Percentiles rank a stretch among this genome's conserved stretches.
phyloP scores from a whole-genome alignment of 2,113 vertebrate genomes.

The Tragelaphus strepsiceros region DNA sequence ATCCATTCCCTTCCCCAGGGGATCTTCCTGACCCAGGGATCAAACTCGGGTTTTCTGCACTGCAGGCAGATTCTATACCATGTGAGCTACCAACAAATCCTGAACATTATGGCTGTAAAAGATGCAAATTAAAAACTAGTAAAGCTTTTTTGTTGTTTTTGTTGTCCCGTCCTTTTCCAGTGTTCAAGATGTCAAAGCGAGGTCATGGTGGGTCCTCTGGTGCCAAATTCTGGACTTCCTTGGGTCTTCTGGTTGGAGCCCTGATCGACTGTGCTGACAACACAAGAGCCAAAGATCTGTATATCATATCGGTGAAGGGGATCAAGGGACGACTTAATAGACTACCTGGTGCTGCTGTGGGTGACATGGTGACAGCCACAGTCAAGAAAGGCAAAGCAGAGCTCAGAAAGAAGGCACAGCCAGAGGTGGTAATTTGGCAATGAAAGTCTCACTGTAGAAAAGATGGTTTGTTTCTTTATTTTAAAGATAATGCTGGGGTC shows the following conservation, averaged over 20 bases:
- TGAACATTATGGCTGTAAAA: neutral
- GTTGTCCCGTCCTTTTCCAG: neutral
- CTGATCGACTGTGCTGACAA: neutral
- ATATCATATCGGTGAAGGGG: neutral
- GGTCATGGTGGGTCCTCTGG: neutral
- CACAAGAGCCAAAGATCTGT: neutral
- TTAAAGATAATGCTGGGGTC: neutral
- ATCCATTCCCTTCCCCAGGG: neutral
- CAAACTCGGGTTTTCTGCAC: neutral
- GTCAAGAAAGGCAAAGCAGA: neutral
- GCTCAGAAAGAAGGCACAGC: neutral
- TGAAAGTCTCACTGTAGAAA: neutral
- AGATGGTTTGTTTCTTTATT: neutral
- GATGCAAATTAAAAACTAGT: neutral
- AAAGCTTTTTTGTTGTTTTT: neutral
- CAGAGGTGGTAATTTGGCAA: neutral
- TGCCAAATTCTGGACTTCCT: fast-evolving
- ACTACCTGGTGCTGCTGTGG: neutral
- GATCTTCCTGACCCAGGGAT: neutral
- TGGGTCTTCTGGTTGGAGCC: fast-evolving
- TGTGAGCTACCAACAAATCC: neutral
- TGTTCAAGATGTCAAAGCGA: fast-evolving
- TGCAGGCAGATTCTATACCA: neutral
- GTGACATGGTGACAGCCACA: neutral
- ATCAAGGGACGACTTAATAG: neutral